Conservation (phyloP, 2,888 invertebrate genomes). For the Eulithis testata region DNA sequence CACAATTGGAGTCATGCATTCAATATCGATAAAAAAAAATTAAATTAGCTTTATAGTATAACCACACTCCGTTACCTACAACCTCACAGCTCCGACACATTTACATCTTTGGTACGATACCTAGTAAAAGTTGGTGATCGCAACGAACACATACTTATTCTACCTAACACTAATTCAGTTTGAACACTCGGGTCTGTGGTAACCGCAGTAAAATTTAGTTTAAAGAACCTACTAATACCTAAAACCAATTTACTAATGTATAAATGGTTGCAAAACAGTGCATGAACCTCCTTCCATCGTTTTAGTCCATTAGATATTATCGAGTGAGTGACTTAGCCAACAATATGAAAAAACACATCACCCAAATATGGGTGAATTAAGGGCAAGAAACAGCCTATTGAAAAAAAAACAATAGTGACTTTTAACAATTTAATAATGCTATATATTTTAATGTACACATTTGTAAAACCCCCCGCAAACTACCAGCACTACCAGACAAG, state of each 20-base stretch:
- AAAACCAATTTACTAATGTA: constrained; percentile 29
- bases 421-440: too few relatives aligned
- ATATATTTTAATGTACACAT: too few relatives aligned
- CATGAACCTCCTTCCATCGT: too few relatives aligned
- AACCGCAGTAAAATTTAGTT: constrained; percentile 46
- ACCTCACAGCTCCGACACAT: constrained; percentile 68
- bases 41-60: not conserved
- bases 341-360: not conserved
- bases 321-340: not conserved
- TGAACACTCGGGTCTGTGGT: constrained; percentile 53
- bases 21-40: not conserved
- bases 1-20: not conserved
- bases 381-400: not conserved
- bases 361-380: not conserved
- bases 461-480: too few relatives aligned
- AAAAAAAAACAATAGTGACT: not conserved
- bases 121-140: constrained; percentile 76
- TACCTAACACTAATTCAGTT: constrained; percentile 37
- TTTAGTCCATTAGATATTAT: not conserved
- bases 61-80: constrained; percentile 51
- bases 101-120: constrained; percentile 83
- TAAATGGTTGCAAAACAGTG: not conserved
- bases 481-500: too few relatives aligned
- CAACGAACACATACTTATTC: constrained; percentile 56
- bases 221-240: constrained; percentile 29